Evolutionary conservation across 2,113 vertebrate species (phyloP).

Genomic region (Syngnathus scovelli): DNA sequence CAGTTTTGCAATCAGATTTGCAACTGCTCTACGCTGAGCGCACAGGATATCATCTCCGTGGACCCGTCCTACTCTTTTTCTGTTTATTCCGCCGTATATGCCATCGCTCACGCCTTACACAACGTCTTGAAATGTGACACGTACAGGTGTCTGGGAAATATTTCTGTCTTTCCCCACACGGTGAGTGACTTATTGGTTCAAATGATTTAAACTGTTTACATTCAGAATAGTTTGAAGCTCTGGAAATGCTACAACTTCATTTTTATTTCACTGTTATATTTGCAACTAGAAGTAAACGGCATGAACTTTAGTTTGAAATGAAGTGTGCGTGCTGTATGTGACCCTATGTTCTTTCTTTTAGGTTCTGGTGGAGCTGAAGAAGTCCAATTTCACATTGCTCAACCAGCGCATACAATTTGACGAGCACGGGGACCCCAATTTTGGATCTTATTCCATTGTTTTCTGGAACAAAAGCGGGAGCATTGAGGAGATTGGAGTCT

Average conservation of each 20-base stretch:
- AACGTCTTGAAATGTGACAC: slow-evolving; percentile 67
- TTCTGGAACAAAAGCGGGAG: slow-evolving; percentile 69
- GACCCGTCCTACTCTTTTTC: slow-evolving; percentile 60
- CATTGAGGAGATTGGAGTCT: slow-evolving; percentile 65
- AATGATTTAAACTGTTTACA: background rate
- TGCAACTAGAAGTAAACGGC: background rate
- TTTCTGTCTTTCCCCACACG: slow-evolving; percentile 51
- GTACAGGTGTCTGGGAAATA: slow-evolving; percentile 51
- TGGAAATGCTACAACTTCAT: no score
- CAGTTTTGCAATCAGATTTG: slow-evolving; percentile 64
- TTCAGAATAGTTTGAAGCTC: background rate
- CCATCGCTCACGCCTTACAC: slow-evolving; percentile 74
- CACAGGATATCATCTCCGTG: background rate
- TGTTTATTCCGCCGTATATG: slow-evolving; percentile 70
- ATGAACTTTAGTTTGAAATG: background rate
- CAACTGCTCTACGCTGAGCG: slow-evolving; percentile 13
- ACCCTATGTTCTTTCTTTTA: slow-evolving; percentile 1
- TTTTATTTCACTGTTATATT: no score
- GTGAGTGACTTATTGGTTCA: background rate
- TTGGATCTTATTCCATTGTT: slow-evolving; percentile 66
- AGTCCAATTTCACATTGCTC: slow-evolving; percentile 75
- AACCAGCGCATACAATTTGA: slow-evolving; percentile 70
- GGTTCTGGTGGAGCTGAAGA: slow-evolving; percentile 56
- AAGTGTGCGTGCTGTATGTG: background rate
- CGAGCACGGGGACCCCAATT: slow-evolving; percentile 55